Evolutionary conservation across 1,140 invertebrate genomes (phyloP), one percentile per base, ranked within the genome.

Genomic region (Bombus turneri): DNA sequence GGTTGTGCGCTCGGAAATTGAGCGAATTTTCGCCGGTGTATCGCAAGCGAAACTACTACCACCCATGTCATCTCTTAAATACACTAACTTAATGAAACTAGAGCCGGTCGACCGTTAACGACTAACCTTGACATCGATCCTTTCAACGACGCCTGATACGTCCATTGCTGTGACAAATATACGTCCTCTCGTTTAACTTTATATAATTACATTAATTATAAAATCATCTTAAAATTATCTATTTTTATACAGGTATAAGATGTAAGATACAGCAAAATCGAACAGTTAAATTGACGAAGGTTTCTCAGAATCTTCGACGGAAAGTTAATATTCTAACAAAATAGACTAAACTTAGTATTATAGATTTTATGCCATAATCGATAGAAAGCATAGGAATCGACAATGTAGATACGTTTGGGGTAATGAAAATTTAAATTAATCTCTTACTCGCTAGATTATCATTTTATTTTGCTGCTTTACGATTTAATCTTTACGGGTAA

Each of bases 121-220:
- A 83, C n/a, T 76, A 83, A 83, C 81, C 72, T 82, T 82, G 72
- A 34, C 69, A 82, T 64, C 39, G 13, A 82, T 64, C 69, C 71
- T 34, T 34, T 22, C 18, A 5, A 12, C 69, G 68, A 39, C 37
- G 37, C 15, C 1, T 22, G 66, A 28, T 10, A n/a, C 53, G 39
- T 57, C 34, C 31, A 34, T 34, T 34, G 66, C 13, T 34, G 8
- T 6, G 47, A 53, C 47, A 53, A 53, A 22, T 53, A 53, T 53
- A 53, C 47, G 18, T 22, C 47, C 47, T 53, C 47, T 53, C 5
- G 18, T 53, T 22, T 22, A 53, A 53, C 18, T 53, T 53, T 53
- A 53, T 18, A 53, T 53, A 53, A 53, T 2, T 53, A 53, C 18
- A 53, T 53, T 53, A 53, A 53, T 1, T 47, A 47, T 18, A 47